Evolutionary conservation across 1,140 invertebrate species (phyloP).

Genomic region (Gyrodactylus bullatarudis): DNA sequence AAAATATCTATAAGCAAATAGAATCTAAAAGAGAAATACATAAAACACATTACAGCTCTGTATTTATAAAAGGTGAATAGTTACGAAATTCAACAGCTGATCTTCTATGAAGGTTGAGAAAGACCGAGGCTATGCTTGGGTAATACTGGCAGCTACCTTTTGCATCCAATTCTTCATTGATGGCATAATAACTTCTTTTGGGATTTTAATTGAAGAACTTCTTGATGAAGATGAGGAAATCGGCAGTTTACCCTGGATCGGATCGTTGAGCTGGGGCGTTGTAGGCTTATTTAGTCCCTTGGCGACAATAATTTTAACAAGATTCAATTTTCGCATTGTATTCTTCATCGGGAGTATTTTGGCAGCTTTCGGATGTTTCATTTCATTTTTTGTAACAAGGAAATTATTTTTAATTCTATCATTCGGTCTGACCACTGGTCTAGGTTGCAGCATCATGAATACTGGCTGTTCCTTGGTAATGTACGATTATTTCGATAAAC

Average conservation of each 20-base stretch:
- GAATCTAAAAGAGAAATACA: no score
- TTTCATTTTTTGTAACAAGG: not conserved
- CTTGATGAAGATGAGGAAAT: not conserved
- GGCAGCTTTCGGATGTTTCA: not conserved
- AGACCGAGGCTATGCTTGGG: not conserved
- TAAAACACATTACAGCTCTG: no score
- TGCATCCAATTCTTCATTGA: not conserved
- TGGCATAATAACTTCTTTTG: not conserved
- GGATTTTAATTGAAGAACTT: not conserved
- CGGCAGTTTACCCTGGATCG: not conserved
- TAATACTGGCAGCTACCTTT: not conserved
- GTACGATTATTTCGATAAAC: not conserved
- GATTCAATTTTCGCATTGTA: not conserved
- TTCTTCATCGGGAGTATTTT: not conserved
- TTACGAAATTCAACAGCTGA: no score
- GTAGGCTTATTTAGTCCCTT: not conserved
- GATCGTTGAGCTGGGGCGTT: not conserved
- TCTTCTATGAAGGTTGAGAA: no score
- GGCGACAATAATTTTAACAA: not conserved
- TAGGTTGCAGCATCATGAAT: not conserved
- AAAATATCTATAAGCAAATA: no score
- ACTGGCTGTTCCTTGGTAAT: not conserved
- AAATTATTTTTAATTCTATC: not conserved
- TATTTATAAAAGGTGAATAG: no score
- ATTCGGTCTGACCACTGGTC: not conserved